These are phyloP conservation scores for Globodera rostochiensis DNA, from an alignment of 1,140 invertebrate genomes.

Conservation along the genomic window DNA sequence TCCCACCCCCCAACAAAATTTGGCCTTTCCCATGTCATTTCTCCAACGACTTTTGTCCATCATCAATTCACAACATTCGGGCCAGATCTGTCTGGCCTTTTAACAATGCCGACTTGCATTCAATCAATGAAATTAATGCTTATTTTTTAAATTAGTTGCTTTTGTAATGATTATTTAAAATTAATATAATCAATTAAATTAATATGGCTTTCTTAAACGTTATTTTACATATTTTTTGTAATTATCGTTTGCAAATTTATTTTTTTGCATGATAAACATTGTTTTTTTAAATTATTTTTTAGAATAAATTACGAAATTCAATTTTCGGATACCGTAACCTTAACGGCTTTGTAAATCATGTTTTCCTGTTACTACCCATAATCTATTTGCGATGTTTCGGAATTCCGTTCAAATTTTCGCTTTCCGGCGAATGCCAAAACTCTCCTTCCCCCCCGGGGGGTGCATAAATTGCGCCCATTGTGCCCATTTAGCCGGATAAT, in stretches of 20 bases:
- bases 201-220: no score
- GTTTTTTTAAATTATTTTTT: neutral
- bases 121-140: neutral
- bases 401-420: neutral
- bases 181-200: no score
- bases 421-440: neutral
- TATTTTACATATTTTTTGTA: no score
- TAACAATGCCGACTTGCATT: neutral
- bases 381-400: neutral
- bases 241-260: neutral
- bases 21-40: constrained; percentile 1
- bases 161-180: no score
- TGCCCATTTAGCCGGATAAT: neutral
- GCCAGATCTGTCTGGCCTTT: neutral
- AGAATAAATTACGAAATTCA: no score
- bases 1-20: neutral
- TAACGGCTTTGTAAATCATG: no score
- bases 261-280: neutral
- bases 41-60: neutral
- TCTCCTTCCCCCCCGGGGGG: no score
- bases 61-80: neutral
- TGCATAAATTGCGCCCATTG: neutral
- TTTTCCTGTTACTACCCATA: no score
- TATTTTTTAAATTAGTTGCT: neutral
- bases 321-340: no score